These are phyloP conservation scores for Ascaphus truei DNA, from an alignment of 2,113 vertebrate genomes.

Conservation along the genomic window DNA sequence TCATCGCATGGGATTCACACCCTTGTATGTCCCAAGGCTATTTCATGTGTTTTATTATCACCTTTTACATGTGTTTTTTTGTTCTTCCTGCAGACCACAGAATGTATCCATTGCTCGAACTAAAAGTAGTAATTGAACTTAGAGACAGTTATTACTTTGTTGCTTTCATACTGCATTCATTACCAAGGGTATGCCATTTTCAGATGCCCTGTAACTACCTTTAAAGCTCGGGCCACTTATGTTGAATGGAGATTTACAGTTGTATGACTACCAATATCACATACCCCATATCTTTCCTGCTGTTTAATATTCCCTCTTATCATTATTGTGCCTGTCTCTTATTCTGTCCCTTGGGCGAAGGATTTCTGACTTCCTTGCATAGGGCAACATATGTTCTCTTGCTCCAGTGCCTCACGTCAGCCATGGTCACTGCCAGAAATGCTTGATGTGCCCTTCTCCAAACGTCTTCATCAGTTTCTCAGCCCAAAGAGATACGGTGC, in stretches of 20 bases:
- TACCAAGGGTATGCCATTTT: constrained; percentile 6
- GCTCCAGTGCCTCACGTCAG: constrained; percentile 45
- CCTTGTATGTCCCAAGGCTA: neutral
- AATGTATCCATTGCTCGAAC: neutral
- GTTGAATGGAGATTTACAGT: neutral
- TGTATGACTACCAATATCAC: neutral
- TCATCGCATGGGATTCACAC: constrained; percentile 22
- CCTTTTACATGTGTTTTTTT: constrained; percentile 23
- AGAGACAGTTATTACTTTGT: constrained; percentile 11
- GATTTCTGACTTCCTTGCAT: constrained; percentile 44
- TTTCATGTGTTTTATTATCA: constrained; percentile 35
- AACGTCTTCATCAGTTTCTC: constrained; percentile 51
- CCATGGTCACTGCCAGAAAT: constrained; percentile 46
- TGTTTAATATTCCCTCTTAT: constrained; percentile 42
- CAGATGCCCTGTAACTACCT: neutral
- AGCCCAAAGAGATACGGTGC: constrained; percentile 43
- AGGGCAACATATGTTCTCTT: constrained; percentile 47
- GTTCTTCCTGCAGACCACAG: constrained; percentile 14
- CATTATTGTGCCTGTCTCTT: constrained; percentile 37
- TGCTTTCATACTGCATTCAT: constrained; percentile 29
- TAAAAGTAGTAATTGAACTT: constrained; percentile 26
- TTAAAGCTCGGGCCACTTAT: neutral
- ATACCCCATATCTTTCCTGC: constrained; percentile 23
- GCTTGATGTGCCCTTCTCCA: constrained; percentile 47
- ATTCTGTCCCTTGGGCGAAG: constrained; percentile 42